Conservation (phyloP, 2,113 vertebrate genomes). For the Peromyscus polionotus region DNA sequence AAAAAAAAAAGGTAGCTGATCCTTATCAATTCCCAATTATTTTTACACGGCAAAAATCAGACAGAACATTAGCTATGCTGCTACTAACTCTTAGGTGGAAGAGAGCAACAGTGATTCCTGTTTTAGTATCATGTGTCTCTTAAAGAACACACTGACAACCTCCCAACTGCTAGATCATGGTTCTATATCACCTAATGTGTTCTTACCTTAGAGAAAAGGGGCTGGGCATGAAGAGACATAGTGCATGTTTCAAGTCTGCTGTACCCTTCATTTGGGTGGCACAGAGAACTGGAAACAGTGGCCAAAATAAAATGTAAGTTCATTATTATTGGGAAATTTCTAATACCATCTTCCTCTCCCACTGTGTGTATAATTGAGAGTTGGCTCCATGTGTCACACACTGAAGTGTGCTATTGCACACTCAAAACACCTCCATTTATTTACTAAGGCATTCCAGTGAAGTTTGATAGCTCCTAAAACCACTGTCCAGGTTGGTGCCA, state of each 20-base stretch:
- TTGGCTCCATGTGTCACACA: conserved; percentile 61
- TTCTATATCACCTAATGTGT: background rate
- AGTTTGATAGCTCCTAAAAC: background rate
- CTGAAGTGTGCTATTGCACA: background rate
- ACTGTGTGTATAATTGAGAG: conserved; percentile 63
- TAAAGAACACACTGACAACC: background rate
- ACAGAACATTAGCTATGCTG: conserved; percentile 8
- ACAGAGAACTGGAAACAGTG: background rate
- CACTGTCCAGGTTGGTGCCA: background rate
- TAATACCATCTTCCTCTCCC: background rate
- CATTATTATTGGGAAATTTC: background rate
- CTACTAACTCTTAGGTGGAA: background rate
- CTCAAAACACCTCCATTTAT: background rate
- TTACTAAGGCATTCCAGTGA: background rate
- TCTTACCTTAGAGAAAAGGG: background rate
- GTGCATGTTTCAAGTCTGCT: background rate
- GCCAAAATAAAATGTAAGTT: background rate
- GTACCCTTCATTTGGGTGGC: background rate
- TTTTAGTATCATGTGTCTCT: background rate
- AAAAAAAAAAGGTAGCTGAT: background rate
- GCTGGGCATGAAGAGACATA: background rate
- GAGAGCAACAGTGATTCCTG: background rate
- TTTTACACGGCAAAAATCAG: conserved; percentile 36
- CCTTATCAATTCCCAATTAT: background rate
- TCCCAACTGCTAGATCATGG: background rate